These are phyloP conservation scores for Poecilus cupreus DNA, from an alignment of 2,888 invertebrate genomes.

Conservation along the genomic window DNA sequence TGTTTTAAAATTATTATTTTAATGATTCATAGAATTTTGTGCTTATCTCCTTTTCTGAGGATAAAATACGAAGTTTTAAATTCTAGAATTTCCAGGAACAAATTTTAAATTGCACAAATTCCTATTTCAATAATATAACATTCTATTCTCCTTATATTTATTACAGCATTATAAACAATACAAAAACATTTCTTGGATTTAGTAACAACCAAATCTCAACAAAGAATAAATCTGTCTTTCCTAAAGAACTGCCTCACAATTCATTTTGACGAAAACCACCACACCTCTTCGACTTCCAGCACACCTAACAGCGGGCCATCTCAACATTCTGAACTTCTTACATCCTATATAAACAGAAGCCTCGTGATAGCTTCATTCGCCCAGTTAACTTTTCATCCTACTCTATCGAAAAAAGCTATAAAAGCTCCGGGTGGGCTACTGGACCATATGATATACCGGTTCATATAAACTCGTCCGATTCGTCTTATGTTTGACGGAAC, in stretches of 20 bases:
- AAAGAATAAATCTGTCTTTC: not conserved
- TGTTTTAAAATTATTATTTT: too few relatives aligned
- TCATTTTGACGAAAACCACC: not conserved
- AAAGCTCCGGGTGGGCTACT: not conserved
- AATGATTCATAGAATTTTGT: too few relatives aligned
- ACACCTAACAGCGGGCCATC: not conserved
- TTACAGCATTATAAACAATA: too few relatives aligned
- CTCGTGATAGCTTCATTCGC: not conserved
- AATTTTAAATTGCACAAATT: too few relatives aligned
- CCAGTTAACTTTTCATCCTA: not conserved
- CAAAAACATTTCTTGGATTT: too few relatives aligned
- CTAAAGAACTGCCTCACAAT: not conserved
- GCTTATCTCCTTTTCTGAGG: too few relatives aligned
- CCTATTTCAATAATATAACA: too few relatives aligned
- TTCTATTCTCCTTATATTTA: too few relatives aligned
- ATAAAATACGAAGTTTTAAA: too few relatives aligned
- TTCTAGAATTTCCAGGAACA: too few relatives aligned
- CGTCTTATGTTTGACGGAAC: not conserved
- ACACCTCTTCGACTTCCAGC: not conserved
- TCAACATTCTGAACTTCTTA: not conserved
- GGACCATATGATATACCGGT: conserved; percentile 47
- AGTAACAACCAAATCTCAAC: not conserved
- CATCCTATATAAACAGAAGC: conserved; percentile 33
- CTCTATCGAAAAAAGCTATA: not conserved
- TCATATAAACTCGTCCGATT: conserved; percentile 43